Evolutionary conservation across 2,797 vertebrate genomes (phyloP).

Genomic region (Sebastes vulpes): DNA sequence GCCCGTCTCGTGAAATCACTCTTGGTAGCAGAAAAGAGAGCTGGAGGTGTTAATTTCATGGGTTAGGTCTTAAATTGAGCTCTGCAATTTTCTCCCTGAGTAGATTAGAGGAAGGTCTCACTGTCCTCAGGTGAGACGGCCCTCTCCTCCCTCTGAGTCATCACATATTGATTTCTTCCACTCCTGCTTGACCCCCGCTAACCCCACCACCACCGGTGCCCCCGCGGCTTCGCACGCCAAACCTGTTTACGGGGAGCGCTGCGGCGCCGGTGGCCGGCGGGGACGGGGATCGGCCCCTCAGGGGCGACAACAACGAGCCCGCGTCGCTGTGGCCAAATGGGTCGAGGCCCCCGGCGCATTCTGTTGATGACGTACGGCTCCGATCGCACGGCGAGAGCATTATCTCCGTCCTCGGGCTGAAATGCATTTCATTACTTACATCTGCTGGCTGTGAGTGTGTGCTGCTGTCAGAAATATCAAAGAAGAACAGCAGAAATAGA

Average conservation of each 20-base stretch:
- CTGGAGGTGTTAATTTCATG: conserved; percentile 90
- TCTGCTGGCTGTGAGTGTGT: conserved; percentile 24
- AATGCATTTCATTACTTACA: conserved; percentile 60
- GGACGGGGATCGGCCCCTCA: conserved; percentile 6
- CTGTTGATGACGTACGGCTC: conserved; percentile 62
- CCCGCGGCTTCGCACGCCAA: conserved; percentile 3
- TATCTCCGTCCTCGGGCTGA: conserved; percentile 56
- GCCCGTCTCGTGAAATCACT: conserved; percentile 80
- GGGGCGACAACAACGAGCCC: conserved; percentile 56
- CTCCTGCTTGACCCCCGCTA: conserved; percentile 58
- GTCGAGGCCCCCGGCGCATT: conserved; percentile 37
- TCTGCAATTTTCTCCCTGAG: conserved; percentile 84
- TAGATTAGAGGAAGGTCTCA: conserved; percentile 85
- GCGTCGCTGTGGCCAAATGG: conserved; percentile 47
- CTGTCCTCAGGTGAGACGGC: conserved; percentile 84
- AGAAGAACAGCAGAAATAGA: conserved; percentile 16
- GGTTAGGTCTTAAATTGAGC: conserved; percentile 88
- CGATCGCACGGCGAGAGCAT: conserved; percentile 58
- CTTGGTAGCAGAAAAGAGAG: conserved; percentile 82
- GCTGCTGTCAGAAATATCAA: conserved; percentile 30
- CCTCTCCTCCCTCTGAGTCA: conserved; percentile 69
- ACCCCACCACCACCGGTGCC: conserved; percentile 10
- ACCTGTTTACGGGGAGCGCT: conserved; percentile 47
- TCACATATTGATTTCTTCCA: conserved; percentile 68
- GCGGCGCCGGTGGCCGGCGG: not conserved